Conservation (phyloP, 1,140 invertebrate genomes). For the Hycleus phaleratus region DNA sequence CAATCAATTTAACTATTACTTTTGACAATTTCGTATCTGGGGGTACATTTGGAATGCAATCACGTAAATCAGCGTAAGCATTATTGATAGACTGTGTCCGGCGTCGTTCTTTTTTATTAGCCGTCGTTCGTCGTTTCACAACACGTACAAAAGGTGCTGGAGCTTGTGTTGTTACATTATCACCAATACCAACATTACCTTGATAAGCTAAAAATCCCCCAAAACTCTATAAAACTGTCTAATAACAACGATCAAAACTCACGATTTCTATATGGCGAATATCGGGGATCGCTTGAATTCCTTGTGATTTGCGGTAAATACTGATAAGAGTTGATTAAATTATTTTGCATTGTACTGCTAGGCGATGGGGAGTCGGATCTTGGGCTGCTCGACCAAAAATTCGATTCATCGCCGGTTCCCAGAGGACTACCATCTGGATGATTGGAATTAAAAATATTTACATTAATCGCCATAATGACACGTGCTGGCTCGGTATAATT, state of each 20-base stretch:
- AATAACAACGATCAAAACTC: neutral
- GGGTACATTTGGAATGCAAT: constrained; percentile 93
- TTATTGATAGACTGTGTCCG: constrained; percentile 92
- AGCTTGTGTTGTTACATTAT: constrained; percentile 18
- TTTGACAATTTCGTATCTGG: constrained; percentile 91
- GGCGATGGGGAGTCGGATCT: constrained; percentile 37
- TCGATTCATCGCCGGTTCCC: constrained; percentile 34
- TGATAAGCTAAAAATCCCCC: constrained; percentile 20
- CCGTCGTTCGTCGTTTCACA: constrained; percentile 66
- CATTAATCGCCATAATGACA: too few species aligned
- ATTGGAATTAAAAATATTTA: neutral
- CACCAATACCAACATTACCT: constrained; percentile 17
- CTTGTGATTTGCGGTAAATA: neutral
- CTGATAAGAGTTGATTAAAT: constrained; percentile 30
- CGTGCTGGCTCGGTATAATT: neutral
- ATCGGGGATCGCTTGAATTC: constrained; percentile 18
- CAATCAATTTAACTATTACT: constrained; percentile 37
- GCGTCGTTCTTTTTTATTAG: constrained; percentile 90
- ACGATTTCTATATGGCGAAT: neutral
- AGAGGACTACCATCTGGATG: constrained; percentile 30
- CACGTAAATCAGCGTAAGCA: constrained; percentile 83
- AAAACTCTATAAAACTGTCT: neutral
- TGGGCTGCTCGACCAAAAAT: constrained; percentile 38
- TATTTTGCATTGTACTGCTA: constrained; percentile 22
- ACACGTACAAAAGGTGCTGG: constrained; percentile 48